Evolutionary conservation across 2,113 vertebrate genomes (phyloP).

Genomic region (Amphiprion ocellaris): DNA sequence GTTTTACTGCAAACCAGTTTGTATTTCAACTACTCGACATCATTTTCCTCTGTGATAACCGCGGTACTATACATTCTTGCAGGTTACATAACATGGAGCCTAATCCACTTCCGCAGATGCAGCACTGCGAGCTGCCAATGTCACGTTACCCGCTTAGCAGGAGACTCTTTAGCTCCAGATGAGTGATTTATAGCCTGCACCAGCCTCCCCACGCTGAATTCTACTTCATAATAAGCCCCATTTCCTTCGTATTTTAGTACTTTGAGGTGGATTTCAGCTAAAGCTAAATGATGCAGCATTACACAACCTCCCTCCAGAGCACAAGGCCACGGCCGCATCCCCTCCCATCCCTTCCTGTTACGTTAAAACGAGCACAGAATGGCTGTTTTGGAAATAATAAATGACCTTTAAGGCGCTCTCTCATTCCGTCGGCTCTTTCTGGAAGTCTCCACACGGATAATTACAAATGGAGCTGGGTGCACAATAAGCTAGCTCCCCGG

Average conservation of each 20-base stretch:
- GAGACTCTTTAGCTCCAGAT: background rate
- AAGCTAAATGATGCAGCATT: constrained; percentile 12
- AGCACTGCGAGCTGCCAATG: constrained; percentile 42
- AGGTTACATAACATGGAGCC: constrained; percentile 67
- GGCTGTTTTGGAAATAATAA: background rate
- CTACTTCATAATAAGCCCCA: fast-evolving
- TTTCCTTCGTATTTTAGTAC: too few relatives aligned
- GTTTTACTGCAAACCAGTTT: background rate
- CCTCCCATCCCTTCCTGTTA: constrained; percentile 44
- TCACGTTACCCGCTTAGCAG: constrained; percentile 41
- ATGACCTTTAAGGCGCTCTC: background rate
- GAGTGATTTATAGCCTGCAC: background rate
- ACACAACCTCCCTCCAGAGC: constrained; percentile 18
- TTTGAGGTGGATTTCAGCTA: background rate
- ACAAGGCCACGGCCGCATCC: constrained; percentile 58
- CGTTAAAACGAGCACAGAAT: background rate
- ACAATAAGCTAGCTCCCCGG: background rate
- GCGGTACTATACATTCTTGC: background rate
- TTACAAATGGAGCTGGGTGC: background rate
- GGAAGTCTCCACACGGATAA: background rate
- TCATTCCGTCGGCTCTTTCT: background rate
- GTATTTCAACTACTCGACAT: too few relatives aligned
- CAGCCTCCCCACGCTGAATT: fast-evolving
- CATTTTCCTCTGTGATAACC: background rate
- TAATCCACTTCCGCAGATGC: constrained; percentile 79